phyloP scores from a whole-genome alignment of 2,888 invertebrate species.

The Lypha dubia region DNA sequence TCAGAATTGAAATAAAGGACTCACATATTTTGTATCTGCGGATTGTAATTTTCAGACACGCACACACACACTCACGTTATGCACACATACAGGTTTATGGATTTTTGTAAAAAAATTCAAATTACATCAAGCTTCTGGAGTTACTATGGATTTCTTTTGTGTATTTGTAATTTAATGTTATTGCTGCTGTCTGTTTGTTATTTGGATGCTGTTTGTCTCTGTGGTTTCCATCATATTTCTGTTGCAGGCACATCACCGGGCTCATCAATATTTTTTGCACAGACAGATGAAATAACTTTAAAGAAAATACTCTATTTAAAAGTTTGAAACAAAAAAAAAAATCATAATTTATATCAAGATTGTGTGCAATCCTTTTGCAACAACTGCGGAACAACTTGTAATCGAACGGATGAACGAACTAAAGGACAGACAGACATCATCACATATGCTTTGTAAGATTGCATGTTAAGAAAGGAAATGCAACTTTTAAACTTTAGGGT shows the following conservation, averaged over 20 bases:
- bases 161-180: constrained; percentile 20
- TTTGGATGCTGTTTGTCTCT: neutral
- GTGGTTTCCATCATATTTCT: constrained; percentile 53
- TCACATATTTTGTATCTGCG: constrained; percentile 4
- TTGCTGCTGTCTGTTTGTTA: constrained; percentile 21
- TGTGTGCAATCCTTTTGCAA: constrained; percentile 45
- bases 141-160: neutral
- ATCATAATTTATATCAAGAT: constrained; percentile 27
- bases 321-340: neutral
- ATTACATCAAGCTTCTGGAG: constrained; percentile 44
- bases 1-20: neutral
- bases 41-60: constrained; percentile 1
- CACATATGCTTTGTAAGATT: neutral
- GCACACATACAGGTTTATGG: neutral
- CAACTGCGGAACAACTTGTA: constrained; percentile 21
- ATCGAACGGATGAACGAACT: neutral
- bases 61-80: neutral
- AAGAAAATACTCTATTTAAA: constrained; percentile 6
- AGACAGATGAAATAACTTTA: constrained; percentile 42
- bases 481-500: constrained; percentile 46
- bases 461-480: constrained; percentile 23
- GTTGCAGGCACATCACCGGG: constrained; percentile 15
- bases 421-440: neutral
- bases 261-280: constrained; percentile 57
- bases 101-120: constrained; percentile 20